phyloP scores from a whole-genome alignment of 2,888 invertebrate genomes.

The Thysanoteuthis rhombus region DNA sequence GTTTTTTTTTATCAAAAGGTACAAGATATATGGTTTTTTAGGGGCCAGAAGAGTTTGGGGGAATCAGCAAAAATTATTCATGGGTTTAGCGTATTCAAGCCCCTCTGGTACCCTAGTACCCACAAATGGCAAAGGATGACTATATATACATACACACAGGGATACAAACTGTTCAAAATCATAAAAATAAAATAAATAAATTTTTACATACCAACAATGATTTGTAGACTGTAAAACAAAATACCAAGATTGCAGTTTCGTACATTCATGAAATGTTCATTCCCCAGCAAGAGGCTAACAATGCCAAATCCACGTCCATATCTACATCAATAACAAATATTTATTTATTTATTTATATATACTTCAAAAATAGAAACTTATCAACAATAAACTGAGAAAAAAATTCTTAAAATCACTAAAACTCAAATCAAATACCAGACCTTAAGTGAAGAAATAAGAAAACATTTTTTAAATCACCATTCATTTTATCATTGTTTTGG shows the following conservation, averaged over 20 bases:
- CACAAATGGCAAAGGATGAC: too few relatives aligned
- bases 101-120: too few relatives aligned
- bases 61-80: too few relatives aligned
- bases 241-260: constrained; percentile 85
- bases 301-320: constrained; percentile 88
- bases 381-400: background rate
- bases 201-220: constrained; percentile 69
- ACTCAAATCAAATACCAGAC: too few relatives aligned
- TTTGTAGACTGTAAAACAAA: constrained; percentile 77
- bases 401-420: background rate
- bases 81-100: too few relatives aligned
- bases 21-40: too few relatives aligned
- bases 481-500: background rate
- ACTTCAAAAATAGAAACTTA: background rate
- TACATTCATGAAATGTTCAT: constrained; percentile 76
- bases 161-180: background rate
- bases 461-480: too few relatives aligned
- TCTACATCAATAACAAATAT: constrained; percentile 69
- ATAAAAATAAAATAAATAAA: background rate
- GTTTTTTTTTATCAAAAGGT: too few relatives aligned
- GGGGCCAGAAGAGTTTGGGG: too few relatives aligned
- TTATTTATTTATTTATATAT: too few relatives aligned
- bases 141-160: background rate
- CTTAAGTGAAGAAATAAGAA: too few relatives aligned
- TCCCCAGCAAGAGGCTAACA: constrained; percentile 72